Evolutionary conservation across 2,888 invertebrate species (phyloP), one percentile per base, ranked within the genome.

Genomic region (Scaptomyza parva): DNA sequence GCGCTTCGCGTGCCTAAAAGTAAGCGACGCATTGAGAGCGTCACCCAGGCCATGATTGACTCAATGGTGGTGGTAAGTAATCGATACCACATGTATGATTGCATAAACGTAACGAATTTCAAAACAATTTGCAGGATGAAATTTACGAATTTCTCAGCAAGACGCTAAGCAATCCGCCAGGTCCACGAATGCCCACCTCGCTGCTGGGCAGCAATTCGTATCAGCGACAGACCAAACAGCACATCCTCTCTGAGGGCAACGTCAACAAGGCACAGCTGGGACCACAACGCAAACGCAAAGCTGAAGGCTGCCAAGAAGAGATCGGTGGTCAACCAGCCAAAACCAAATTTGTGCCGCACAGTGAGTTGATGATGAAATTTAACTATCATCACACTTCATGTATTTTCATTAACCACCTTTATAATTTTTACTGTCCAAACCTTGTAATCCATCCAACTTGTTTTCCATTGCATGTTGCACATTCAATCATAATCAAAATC

Each of bases 31-130:
- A 92, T 93, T n/a, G 95, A 96, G 81, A 94, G 95, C 14, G 93
- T 97, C 17, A 96, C 96, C 0, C 97, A 97, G 89, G 93, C 94
- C 39, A 95, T 96, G 93, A 95, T 96, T 0, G 97, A 97, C 87
- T 93, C 95, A 53, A 95, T 95, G 90, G 94, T 97, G 55, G 92
- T 95, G 89, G 95, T 94, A 90, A 58, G 90, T 74, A 3, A 22
- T 8, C 9, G 9, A 7, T 7, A 17, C 35, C 6, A 18, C 11
- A 14, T 3, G 12, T 24, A 14, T 33, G 6, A 37, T 17, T 17
- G 6, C 3, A 24, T 37, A 40, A 1, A 0, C 3, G 14, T 26
- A 18, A 33, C 6, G 6, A 33, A 33, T 33, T 12, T 9, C 3
- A 35, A n/a, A 3, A 11, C 12, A 11, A 0, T 30, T 57, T 43